Conservation (phyloP, 2,797 vertebrate species). For the Crossoptilon crossoptilon region DNA sequence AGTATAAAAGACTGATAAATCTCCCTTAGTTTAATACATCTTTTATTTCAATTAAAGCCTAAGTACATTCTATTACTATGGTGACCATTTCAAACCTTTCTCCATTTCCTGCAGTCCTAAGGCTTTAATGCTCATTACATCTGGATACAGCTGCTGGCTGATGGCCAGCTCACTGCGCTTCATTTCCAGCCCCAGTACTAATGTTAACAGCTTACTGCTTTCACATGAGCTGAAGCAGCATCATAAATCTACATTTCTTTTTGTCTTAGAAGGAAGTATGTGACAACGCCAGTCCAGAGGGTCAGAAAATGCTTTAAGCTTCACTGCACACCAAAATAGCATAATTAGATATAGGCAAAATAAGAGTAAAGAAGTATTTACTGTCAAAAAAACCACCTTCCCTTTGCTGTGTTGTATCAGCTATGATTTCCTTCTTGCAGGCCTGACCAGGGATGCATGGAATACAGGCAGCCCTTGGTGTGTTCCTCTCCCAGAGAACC, state of each 20-base stretch:
- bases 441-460: background rate
- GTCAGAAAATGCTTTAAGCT: background rate
- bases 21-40: background rate
- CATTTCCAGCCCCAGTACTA: background rate
- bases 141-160: background rate
- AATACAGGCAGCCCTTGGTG: background rate
- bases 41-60: background rate
- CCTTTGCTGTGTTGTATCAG: background rate
- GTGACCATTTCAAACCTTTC: background rate
- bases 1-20: background rate
- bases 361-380: background rate
- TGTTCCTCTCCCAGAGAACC: background rate
- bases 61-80: background rate
- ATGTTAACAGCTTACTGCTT: background rate
- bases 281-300: background rate
- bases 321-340: background rate
- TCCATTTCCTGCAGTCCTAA: background rate
- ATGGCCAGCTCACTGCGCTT: fast-evolving
- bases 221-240: background rate
- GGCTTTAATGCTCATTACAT: fast-evolving
- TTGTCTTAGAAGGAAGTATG: background rate
- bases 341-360: background rate
- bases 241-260: background rate
- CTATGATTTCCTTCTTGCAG: background rate
- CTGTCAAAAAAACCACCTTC: background rate